These are phyloP conservation scores for Cyphomyrus plagiostoma DNA, from an alignment of 2,113 vertebrate species.

Conservation along the genomic window DNA sequence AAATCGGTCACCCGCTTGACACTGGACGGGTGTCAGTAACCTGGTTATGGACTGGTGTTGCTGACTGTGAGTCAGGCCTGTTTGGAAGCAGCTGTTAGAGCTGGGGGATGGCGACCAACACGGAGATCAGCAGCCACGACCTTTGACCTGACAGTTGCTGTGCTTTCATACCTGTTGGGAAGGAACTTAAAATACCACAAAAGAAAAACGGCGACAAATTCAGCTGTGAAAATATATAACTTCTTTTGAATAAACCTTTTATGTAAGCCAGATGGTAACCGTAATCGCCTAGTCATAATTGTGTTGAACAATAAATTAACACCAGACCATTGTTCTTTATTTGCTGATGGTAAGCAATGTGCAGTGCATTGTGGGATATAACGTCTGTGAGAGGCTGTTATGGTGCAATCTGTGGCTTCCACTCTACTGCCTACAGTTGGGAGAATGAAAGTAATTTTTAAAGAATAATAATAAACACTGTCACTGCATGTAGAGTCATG, in stretches of 20 bases:
- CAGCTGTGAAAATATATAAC: not conserved
- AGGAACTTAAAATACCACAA: not conserved
- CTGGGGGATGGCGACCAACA: not conserved
- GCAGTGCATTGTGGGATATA: not conserved
- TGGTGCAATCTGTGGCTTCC: constrained; percentile 26
- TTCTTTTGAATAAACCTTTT: not conserved
- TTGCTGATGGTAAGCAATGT: not conserved
- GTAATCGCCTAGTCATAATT: not conserved
- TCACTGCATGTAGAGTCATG: constrained; percentile 48
- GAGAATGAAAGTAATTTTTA: constrained; percentile 53
- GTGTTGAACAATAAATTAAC: not conserved
- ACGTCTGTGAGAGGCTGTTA: not conserved
- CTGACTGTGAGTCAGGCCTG: not conserved
- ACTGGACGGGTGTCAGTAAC: not conserved
- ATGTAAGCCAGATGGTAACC: not conserved
- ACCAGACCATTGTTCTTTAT: not conserved
- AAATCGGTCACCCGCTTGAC: not conserved
- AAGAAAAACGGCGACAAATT: not conserved
- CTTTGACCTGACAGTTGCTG: not conserved
- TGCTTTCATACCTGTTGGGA: not conserved
- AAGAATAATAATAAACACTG: constrained; percentile 55
- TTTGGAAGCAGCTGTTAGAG: not conserved
- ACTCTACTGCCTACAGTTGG: constrained; percentile 34
- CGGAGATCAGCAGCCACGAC: not conserved
- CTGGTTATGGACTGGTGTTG: not conserved